Base-by-base conservation (phyloP, 2,797 vertebrate genomes). In the Halcyon badia region DNA sequence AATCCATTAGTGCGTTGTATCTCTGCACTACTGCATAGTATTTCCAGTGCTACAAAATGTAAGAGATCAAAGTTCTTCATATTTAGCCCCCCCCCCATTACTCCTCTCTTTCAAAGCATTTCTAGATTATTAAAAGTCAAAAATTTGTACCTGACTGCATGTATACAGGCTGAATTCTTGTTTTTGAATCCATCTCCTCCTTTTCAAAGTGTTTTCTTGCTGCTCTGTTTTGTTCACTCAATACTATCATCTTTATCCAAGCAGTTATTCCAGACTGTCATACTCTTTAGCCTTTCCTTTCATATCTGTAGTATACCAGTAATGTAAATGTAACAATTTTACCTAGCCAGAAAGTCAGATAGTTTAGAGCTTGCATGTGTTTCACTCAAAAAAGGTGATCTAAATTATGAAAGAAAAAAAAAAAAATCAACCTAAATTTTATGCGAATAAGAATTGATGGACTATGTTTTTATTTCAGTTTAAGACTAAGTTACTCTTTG, bases 41-140 rank as follows among this genome's bases (percentile, higher is more conserved):
- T 96, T 97, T 97, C 96, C 96, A 92, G 89, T 96, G 96, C 82
- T 82, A 80, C 28, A 87, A 65, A 49, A 64, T 15, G 6, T 54
- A 64, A 26, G 44, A 80, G 35, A 66, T n/a, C 46, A 56, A 70
- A 25, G 58, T 66, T 87, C 68, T 93, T 79, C 41, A 48, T 12
- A 33, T 21, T 90, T 76, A 82, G 39, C 48, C 48, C 26, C 26
- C 49, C 16, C 33, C 70, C 80, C 94, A 72, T 65, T 30, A n/a
- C 19, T 92, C 26, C n/a, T 83, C 33, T 87, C 16, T 91, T 96
- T 85, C 51, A 58, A 89, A 95, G 11, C 11, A 13, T 81, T 69
- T 76, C 82, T 76, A 49, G 11, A 54, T 89, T 61, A 70, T 70
- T 91, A 76, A 81, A 52, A 66, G 39, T 75, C 12, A 94, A 83